Conservation (phyloP, 2,113 vertebrate species). For the Colossoma macropomum region DNA sequence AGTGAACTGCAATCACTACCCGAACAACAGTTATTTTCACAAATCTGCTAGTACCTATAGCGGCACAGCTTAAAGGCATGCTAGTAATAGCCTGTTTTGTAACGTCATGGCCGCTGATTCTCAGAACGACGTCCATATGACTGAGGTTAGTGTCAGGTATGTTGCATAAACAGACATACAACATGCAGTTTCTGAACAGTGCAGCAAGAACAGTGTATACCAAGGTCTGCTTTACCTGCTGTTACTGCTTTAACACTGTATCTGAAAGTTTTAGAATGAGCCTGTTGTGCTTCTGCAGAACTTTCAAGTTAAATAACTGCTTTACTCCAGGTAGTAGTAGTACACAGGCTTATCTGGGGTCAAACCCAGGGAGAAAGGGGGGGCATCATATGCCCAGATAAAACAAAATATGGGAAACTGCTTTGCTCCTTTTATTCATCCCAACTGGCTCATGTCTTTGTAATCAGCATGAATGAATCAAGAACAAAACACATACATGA, state of each 20-base stretch:
- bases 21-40: background rate
- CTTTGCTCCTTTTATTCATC: no score
- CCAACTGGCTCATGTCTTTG: no score
- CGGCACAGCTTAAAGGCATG: background rate
- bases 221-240: no score
- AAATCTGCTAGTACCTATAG: background rate
- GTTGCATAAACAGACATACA: background rate
- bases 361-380: no score
- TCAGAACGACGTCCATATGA: background rate
- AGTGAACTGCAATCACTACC: background rate
- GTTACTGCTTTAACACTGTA: background rate
- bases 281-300: no score
- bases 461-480: no score
- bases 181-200: background rate
- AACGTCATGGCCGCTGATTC: background rate
- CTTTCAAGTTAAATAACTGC: no score
- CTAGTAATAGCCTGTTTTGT: background rate
- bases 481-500: no score
- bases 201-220: background rate
- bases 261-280: background rate
- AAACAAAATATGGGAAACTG: no score
- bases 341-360: no score
- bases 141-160: background rate
- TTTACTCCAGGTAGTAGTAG: no score
- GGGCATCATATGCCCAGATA: no score